Base-by-base conservation (phyloP, 2,888 invertebrate genomes). In the Trachelus iudaicus region DNA sequence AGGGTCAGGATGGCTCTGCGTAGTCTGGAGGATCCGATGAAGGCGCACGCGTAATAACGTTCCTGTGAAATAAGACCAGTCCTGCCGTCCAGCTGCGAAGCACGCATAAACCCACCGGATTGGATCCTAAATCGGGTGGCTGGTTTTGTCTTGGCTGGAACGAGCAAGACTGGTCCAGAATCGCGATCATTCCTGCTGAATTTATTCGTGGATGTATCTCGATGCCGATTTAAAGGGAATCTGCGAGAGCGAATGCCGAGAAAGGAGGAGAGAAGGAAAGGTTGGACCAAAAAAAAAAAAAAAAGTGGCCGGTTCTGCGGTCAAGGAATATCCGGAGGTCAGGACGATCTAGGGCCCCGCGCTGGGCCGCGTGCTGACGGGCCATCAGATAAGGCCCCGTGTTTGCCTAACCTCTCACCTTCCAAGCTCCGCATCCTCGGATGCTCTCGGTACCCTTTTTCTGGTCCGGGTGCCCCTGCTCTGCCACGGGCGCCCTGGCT, bases 401-500 rank as follows among this genome's bases (percentile, higher is more conserved):
- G 90, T 90, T 90, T 90, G 89, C 86, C 86, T 90, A 90, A 90
- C 90, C 90, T 90, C 89, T 90, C 89, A 90, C 90, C 90, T 90
- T 87, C 85, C 82, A 81, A 81, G 82, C 83, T 84, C 84, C 82
- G 82, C 82, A 84, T 85, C 81, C 71, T 56, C 56, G 23, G 85
- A 83, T 83, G 82, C 84, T 82, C 84, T 82, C 82, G 81, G 83
- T 81, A 79, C 84, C 81, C 82, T 79, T 79, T 79, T 79, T 56
- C 56, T 56, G 56, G 56, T 23, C 56, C 2, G 80, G 83, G 83
- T 82, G 83, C 82, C 81, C 84, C 82, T 83, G 85, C 83, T 82
- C 83, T 82, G 82, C 84, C 81, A 83, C 82, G 81, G 81, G 83
- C 81, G 79, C 84, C 80, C 82, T 79, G 79, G 81, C 81, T 80